These are phyloP conservation scores for Pollicipes pollicipes DNA, from an alignment of 1,140 invertebrate species.

Conservation along the genomic window DNA sequence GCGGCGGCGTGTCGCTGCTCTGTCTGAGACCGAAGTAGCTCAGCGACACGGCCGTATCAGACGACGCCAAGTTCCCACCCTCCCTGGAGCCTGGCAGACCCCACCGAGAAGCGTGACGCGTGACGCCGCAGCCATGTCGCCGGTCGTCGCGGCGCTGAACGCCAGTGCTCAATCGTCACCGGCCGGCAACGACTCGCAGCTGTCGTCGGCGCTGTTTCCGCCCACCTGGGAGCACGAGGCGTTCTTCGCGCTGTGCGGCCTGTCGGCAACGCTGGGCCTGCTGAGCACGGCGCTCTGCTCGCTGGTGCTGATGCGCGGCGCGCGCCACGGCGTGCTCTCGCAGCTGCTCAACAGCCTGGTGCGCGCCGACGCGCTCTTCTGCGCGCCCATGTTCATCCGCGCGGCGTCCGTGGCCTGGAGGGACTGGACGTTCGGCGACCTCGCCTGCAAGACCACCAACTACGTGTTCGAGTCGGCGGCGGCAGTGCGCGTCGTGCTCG, in stretches of 20 bases:
- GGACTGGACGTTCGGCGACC: neutral
- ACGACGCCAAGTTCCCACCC: too few relatives aligned
- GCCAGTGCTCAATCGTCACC: neutral
- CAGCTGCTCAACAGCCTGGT: conserved; percentile 4
- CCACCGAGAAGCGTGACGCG: too few relatives aligned
- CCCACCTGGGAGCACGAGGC: conserved; percentile 1
- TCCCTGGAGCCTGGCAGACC: too few relatives aligned
- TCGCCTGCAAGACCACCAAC: neutral
- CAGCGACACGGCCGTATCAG: too few relatives aligned
- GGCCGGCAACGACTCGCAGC: neutral
- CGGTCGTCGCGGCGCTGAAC: neutral
- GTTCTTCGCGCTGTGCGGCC: neutral
- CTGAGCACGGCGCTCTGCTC: neutral
- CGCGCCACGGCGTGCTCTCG: neutral
- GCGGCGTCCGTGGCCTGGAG: neutral
- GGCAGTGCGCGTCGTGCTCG: neutral
- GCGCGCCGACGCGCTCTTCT: neutral
- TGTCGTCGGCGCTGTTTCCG: neutral
- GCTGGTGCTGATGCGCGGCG: conserved; percentile 1
- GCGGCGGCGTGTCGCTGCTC: too few relatives aligned
- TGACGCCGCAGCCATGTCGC: neutral
- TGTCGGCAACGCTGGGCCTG: neutral
- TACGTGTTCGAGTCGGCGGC: neutral
- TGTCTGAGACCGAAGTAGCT: too few relatives aligned
- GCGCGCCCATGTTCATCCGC: neutral